A percentile compares a stretch with the other conserved stretches of the same genome.
Evolutionary conservation across 2,888 invertebrate species (phyloP).

Genomic region (Tenthredo distinguenda): DNA sequence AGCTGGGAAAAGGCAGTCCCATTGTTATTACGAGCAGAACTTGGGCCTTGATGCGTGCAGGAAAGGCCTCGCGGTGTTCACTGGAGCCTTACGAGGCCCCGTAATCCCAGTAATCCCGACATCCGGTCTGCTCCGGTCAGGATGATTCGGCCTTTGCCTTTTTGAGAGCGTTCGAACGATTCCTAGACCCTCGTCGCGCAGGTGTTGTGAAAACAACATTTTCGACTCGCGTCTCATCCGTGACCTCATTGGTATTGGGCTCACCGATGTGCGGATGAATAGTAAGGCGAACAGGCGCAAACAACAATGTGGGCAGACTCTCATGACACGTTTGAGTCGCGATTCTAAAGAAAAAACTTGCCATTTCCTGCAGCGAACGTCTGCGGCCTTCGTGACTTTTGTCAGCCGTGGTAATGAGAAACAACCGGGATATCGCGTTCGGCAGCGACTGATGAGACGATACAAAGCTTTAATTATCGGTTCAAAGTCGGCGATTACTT

Average conservation of each 20-base stretch:
- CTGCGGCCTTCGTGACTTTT: constrained; percentile 1
- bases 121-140: constrained; percentile 36
- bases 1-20: constrained; percentile 1
- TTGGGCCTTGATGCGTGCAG: constrained; percentile 72
- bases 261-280: background rate
- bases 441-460: background rate
- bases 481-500: background rate
- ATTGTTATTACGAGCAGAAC: constrained; percentile 9
- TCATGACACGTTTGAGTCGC: background rate
- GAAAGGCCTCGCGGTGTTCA: constrained; percentile 76
- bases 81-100: constrained; percentile 75
- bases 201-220: constrained; percentile 20
- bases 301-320: background rate
- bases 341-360: constrained; percentile 10
- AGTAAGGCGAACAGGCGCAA: too few species aligned
- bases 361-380: constrained; percentile 39
- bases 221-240: background rate
- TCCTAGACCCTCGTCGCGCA: background rate
- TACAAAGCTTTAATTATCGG: background rate
- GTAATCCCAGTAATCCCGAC: constrained; percentile 65
- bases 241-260: background rate
- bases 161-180: constrained; percentile 5
- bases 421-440: background rate
- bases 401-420: background rate
- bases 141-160: constrained; percentile 43